Base-by-base conservation (phyloP, 2,888 invertebrate species). In the Andricus curvator region DNA sequence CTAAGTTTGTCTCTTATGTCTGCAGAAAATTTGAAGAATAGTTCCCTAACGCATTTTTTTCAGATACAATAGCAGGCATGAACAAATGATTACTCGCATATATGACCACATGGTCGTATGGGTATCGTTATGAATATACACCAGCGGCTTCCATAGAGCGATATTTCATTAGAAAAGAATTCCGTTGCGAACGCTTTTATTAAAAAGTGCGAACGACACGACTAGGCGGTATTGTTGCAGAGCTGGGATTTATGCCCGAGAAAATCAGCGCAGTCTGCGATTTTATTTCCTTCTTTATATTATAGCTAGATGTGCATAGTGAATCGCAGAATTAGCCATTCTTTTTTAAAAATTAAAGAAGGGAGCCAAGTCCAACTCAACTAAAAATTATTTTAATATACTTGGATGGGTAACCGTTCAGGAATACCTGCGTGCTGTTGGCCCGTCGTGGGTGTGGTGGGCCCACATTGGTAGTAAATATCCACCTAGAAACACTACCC, bases 211-310 rank as follows among this genome's bases (percentile, higher is more conserved):
- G 78, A 80, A 82, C 70, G 79, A 77, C 82, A 79, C 48, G 62
- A 78, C 78, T 78, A 79, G 78, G 81, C 79, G 83, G 80, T 78
- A 84, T 82, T 84, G 84, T 85, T 82, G 80, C 81, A 77, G 76
- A 81, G 37, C 41, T 25, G 84, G 84, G 84, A 89, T 89, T 88
- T 89, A 89, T 86, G 86, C 84, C 77, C 83, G 85, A 84, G 86
- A 86, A 88, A 88, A 88, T 88, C 86, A 85, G 84, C 51, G 48
- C 48, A 56, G 67, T 78, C 78, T 37, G 33, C 13, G 6, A 51
- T 51, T 74, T 56, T 74, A 33, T 74, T 56, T 11, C 3, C 15
- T 56, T n/a, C 56, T 56, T 74, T 74, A n/a, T 56, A 74, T n/a
- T 33, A 33, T 9, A 74, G 20, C 29, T 29, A 5, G 4, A 56